phyloP scores from a whole-genome alignment of 2,888 invertebrate species.

The Dynastes hyllus region DNA sequence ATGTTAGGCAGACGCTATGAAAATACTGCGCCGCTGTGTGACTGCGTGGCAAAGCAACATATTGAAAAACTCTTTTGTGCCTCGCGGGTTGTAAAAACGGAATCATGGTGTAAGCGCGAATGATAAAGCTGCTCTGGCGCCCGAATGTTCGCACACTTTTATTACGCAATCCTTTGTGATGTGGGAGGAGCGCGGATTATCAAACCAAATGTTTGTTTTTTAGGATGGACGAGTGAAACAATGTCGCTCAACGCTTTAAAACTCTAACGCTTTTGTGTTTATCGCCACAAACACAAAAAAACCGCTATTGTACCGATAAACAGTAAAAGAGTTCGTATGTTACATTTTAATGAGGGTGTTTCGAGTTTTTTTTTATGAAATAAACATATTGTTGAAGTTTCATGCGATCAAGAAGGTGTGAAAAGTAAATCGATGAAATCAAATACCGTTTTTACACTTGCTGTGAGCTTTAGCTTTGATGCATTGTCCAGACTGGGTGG shows the following conservation, averaged over 20 bases:
- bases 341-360: too few relatives aligned
- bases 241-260: background rate
- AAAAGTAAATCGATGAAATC: too few relatives aligned
- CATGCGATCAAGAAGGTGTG: too few relatives aligned
- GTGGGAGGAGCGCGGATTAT: background rate
- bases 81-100: background rate
- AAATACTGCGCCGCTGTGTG: background rate
- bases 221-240: background rate
- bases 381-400: too few relatives aligned
- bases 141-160: conserved; percentile 24
- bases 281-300: too few relatives aligned
- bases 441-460: too few relatives aligned
- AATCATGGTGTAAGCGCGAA: conserved; percentile 13
- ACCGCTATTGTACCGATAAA: too few relatives aligned
- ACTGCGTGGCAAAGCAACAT: conserved; percentile 23
- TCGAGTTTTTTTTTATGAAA: too few relatives aligned
- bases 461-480: too few relatives aligned
- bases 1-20: background rate
- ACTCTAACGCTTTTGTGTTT: too few relatives aligned
- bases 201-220: conserved; percentile 14
- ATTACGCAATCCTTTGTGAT: conserved; percentile 31
- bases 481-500: too few relatives aligned
- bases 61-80: conserved; percentile 20
- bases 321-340: too few relatives aligned
- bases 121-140: conserved; percentile 26